These are phyloP conservation scores for Chaetura pelagica DNA, from an alignment of 2,113 vertebrate species.

Conservation along the genomic window DNA sequence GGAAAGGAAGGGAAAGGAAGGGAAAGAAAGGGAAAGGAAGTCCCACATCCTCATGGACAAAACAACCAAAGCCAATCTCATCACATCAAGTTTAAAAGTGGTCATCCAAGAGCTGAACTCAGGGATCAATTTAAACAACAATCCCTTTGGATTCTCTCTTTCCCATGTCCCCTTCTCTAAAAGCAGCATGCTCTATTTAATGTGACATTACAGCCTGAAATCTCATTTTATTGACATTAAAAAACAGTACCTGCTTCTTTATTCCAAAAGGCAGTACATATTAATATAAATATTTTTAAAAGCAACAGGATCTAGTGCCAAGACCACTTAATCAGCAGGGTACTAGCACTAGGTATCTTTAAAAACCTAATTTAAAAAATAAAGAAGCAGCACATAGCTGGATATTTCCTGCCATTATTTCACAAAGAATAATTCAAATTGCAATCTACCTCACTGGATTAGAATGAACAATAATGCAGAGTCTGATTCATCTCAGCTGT, in stretches of 20 bases:
- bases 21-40: too few species aligned
- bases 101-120: not conserved
- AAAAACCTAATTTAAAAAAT: constrained; percentile 27
- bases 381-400: constrained; percentile 1
- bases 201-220: not conserved
- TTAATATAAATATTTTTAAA: not conserved
- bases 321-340: constrained; percentile 9
- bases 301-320: not conserved
- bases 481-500: constrained; percentile 6
- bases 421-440: not conserved
- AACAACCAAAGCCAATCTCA: not conserved
- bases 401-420: constrained; percentile 16
- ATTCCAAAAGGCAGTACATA: not conserved
- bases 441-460: not conserved
- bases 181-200: not conserved
- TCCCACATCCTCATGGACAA: fast-evolving
- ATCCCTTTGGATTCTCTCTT: not conserved
- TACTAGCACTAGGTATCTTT: not conserved
- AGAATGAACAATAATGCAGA: not conserved
- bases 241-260: not conserved
- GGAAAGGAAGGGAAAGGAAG: too few species aligned
- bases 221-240: not conserved
- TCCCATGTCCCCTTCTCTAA: not conserved
- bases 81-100: not conserved
- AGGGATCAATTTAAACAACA: not conserved